phyloP scores from a whole-genome alignment of 2,888 invertebrate genomes.

The Caenorhabditis auriculariae region DNA sequence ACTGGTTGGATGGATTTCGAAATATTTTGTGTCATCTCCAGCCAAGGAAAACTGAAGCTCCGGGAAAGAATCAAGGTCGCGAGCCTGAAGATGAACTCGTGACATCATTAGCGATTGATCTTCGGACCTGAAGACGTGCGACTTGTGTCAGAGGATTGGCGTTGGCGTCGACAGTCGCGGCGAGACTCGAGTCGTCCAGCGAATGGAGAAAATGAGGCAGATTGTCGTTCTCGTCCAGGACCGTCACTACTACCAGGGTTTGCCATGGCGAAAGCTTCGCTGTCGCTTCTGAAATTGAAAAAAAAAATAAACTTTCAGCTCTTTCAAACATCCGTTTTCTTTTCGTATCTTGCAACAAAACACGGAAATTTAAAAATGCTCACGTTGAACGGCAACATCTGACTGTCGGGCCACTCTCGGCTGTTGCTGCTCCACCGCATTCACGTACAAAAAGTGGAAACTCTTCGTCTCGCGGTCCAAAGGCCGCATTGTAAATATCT shows the following conservation, averaged over 20 bases:
- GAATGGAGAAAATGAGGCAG: conserved; percentile 46
- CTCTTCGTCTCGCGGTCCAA: conserved; percentile 54
- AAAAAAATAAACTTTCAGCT: no score
- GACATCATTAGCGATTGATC: not conserved
- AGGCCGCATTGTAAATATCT: conserved; percentile 36
- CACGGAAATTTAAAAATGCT: conserved; percentile 5
- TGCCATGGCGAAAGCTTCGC: conserved; percentile 49
- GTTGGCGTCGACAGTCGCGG: conserved; percentile 53
- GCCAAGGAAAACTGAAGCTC: conserved; percentile 34
- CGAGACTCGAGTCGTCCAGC: conserved; percentile 34
- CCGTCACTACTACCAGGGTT: conserved; percentile 50
- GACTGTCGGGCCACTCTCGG: conserved; percentile 16
- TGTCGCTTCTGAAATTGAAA: conserved; percentile 41
- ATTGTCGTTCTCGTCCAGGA: conserved; percentile 61
- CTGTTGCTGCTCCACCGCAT: conserved; percentile 36
- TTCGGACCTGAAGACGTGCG: conserved; percentile 18
- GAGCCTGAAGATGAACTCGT: conserved; percentile 27
- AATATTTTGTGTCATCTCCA: conserved; percentile 27
- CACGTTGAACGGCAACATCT: conserved; percentile 42
- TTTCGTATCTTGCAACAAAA: not conserved
- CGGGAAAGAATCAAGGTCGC: conserved; percentile 45
- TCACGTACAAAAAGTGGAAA: conserved; percentile 52
- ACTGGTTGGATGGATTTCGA: conserved; percentile 43
- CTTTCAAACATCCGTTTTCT: no score
- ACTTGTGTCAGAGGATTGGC: conserved; percentile 37